Base-by-base conservation (phyloP, 2,888 invertebrate species). In the Philopedon plagiatum region DNA sequence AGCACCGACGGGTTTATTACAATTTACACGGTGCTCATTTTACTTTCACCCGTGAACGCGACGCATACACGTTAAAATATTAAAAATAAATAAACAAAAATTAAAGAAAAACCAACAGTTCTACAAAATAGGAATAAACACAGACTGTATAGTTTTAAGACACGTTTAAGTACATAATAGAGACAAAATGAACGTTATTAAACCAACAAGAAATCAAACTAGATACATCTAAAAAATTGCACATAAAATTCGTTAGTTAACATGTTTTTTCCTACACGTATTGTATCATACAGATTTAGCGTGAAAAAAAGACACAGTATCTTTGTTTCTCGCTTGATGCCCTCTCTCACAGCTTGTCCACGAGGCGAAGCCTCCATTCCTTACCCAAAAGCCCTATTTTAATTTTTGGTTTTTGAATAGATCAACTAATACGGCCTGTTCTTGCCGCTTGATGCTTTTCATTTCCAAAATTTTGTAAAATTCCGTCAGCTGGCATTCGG, bases 391-490 rank as follows among this genome's bases (percentile, higher is more conserved):
- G 13, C 13, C 5, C 64, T 78, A 77, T 57, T n/a, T n/a, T n/a
- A n/a, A n/a, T 15, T 79, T 78, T 51, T 76, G 75, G 67, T 70
- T 78, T 68, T 90, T 89, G 72, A 89, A 90, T 61, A 90, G 82
- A 77, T 91, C 91, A 7, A 90, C 85, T 29, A 91, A 78, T 62
- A 86, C 84, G 26, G 88, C 80, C 78, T 90, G 90, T 81, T 91
- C 91, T 74, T 85, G 85, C 63, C 85, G 79, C 75, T 91, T 91
- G 0, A 90, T 88, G 0, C 90, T 95, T 87, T 98, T 98, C 97
- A 98, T 98, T 76, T 98, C 98, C 13, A 98, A 84, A 32, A 98
- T 94, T 82, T 95, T 97, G 80, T 97, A 96, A 83, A 99, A 96
- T 85, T 99, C 99, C 0, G 91, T 90, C 19, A 93, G 86, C 63